These are phyloP conservation scores for Cantharis rustica DNA, from an alignment of 2,888 invertebrate species.

Conservation along the genomic window DNA sequence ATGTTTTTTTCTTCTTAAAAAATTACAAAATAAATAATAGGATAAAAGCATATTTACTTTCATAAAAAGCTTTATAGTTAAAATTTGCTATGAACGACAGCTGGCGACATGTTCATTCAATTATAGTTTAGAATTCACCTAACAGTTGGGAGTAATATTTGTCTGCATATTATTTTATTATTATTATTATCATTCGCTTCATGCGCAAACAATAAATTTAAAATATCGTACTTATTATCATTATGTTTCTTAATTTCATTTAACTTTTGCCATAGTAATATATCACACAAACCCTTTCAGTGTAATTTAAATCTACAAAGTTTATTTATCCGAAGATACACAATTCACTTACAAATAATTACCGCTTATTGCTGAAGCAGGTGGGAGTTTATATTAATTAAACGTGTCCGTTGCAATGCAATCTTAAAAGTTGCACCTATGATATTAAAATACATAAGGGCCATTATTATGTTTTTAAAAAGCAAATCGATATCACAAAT, in stretches of 20 bases:
- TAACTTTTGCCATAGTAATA: neutral
- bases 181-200: neutral
- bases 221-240: neutral
- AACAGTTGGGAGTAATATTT: neutral
- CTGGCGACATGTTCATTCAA: slow-evolving; percentile 30
- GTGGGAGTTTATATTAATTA: too few relatives aligned
- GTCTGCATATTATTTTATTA: neutral
- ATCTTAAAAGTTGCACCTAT: too few relatives aligned
- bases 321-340: too few relatives aligned
- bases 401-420: too few relatives aligned
- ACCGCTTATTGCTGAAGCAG: too few relatives aligned
- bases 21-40: slow-evolving; percentile 20
- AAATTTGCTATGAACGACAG: slow-evolving; percentile 29
- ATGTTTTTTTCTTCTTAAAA: slow-evolving; percentile 10
- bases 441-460: too few relatives aligned
- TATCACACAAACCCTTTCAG: neutral
- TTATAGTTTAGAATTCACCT: slow-evolving; percentile 2
- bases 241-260: neutral
- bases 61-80: slow-evolving; percentile 32
- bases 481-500: too few relatives aligned
- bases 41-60: slow-evolving; percentile 24
- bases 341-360: too few relatives aligned
- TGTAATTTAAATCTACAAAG: neutral
- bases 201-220: neutral
- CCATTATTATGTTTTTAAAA: too few relatives aligned